Evolutionary conservation across 2,113 vertebrate species (phyloP), one percentile per base, ranked within the genome.

Genomic region (Lepisosteus oculatus): DNA sequence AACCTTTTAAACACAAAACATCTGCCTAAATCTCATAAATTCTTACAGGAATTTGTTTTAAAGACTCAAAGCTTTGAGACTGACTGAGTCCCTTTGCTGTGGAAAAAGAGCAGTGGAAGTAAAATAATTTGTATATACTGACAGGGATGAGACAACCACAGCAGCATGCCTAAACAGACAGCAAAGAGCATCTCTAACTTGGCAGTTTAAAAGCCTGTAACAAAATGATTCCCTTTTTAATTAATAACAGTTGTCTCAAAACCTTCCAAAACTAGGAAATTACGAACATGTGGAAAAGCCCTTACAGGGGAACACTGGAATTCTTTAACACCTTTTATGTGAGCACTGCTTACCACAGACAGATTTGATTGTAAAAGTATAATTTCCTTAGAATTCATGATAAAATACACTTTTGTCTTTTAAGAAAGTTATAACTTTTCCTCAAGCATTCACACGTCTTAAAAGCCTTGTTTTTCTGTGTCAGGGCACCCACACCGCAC

Each of bases 191-290:
- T 79, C 82, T 83, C 79, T 82, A 78, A 74, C 83, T 87, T 85
- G 83, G 85, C 85, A 83, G 77, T 77, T 80, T 72, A 71, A 67
- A 81, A 69, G 76, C 80, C 80, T 80, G 85, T 86, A 86, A 87
- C 86, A 87, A 85, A 89, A 87, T 81, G 71, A 78, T 78, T 84
- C 75, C 82, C 84, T 78, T 87, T 88, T 78, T 88, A 90, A 92
- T 90, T 85, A 90, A 85, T 81, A 88, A 78, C 85, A 86, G 80
- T 82, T 76, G 72, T 74, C 77, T 79, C 54, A 80, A 79, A 84
- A 83, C 74, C 83, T 87, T 85, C 81, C 82, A 89, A 86, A 89
- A 82, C 69, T 6, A 14, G 69, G 78, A 84, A 85, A 88, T 84
- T 84, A 86, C 84, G 87, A 87, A 85, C 85, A 86, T 85, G 80